Percentiles rank a stretch among this genome's conserved stretches.
Evolutionary conservation across 1,140 invertebrate species (phyloP).

Genomic region (Pseudachorutes palmiensis): DNA sequence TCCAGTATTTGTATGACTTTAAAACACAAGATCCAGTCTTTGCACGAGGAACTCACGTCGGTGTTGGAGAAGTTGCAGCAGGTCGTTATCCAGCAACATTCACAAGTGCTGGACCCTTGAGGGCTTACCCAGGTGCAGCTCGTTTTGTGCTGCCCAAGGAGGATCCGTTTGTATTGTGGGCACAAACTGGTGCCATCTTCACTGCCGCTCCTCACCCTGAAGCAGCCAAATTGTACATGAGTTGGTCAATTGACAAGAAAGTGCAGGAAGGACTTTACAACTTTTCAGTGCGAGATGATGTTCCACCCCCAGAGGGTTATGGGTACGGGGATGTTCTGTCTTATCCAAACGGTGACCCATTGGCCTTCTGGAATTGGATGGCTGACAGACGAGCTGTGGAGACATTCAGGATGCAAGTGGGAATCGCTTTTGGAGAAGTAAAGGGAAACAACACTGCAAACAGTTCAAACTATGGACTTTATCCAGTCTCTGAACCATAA

Average conservation of each 20-base stretch:
- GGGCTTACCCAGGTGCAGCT: neutral
- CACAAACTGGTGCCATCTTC: conserved; percentile 22
- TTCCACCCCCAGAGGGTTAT: conserved; percentile 10
- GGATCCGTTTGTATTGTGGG: conserved; percentile 24
- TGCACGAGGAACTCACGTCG: conserved; percentile 18
- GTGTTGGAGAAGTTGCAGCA: neutral
- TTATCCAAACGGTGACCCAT: conserved; percentile 2
- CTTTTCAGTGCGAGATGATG: conserved; percentile 17
- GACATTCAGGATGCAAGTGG: conserved; percentile 8
- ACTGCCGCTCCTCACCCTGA: conserved; percentile 10
- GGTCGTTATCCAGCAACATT: conserved; percentile 2
- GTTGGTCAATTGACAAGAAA: conserved; percentile 13
- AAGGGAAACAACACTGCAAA: neutral
- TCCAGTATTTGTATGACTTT: conserved; percentile 10
- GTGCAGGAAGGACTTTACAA: conserved; percentile 1
- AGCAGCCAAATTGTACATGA: conserved; percentile 25
- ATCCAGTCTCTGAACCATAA: neutral
- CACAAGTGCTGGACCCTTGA: neutral
- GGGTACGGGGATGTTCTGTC: neutral
- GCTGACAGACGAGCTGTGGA: conserved; percentile 6
- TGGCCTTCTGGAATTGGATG: conserved; percentile 17
- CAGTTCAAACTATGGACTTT: neutral
- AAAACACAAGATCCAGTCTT: conserved; percentile 9
- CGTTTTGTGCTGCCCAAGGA: conserved; percentile 15
- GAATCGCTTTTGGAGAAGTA: conserved; percentile 11